A percentile compares a stretch with the other conserved stretches of the same genome.
Evolutionary conservation across 2,888 invertebrate genomes (phyloP).

Genomic region (Cyclophora albipunctata): DNA sequence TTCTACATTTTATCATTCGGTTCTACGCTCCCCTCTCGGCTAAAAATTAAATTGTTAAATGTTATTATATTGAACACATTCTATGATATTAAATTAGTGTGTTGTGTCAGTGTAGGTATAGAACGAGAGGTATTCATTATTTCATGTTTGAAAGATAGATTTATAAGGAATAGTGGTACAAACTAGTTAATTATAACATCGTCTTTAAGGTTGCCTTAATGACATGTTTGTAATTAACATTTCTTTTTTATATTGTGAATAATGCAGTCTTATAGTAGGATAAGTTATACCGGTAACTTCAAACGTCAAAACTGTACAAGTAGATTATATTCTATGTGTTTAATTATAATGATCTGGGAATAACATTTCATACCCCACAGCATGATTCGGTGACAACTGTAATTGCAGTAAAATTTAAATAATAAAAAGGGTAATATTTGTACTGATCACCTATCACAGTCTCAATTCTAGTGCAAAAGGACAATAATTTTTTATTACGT

Average conservation of each 20-base stretch:
- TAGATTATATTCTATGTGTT: too few relatives aligned
- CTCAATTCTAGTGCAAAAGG: too few relatives aligned
- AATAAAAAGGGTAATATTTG: too few relatives aligned
- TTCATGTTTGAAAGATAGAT: constrained; percentile 25
- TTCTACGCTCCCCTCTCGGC: constrained; percentile 71
- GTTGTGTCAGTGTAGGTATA: constrained; percentile 16
- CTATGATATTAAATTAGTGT: constrained; percentile 35
- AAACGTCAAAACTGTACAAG: too few relatives aligned
- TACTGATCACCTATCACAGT: too few relatives aligned
- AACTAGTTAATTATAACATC: constrained; percentile 37
- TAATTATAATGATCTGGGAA: too few relatives aligned
- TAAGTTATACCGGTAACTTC: neutral
- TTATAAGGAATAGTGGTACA: constrained; percentile 32
- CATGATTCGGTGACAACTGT: too few relatives aligned
- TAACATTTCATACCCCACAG: too few relatives aligned
- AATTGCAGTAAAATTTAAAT: too few relatives aligned
- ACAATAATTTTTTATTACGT: too few relatives aligned
- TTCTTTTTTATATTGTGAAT: constrained; percentile 13
- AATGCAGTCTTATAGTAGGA: constrained; percentile 44
- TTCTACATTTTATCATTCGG: constrained; percentile 54
- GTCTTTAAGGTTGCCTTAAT: constrained; percentile 22
- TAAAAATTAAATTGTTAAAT: constrained; percentile 68
- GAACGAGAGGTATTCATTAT: constrained; percentile 19
- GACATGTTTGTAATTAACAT: constrained; percentile 25
- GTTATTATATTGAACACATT: constrained; percentile 41